Evolutionary conservation across 2,113 vertebrate genomes (phyloP), one percentile per base, ranked within the genome.

Genomic region (Sakesphorus luctuosus): DNA sequence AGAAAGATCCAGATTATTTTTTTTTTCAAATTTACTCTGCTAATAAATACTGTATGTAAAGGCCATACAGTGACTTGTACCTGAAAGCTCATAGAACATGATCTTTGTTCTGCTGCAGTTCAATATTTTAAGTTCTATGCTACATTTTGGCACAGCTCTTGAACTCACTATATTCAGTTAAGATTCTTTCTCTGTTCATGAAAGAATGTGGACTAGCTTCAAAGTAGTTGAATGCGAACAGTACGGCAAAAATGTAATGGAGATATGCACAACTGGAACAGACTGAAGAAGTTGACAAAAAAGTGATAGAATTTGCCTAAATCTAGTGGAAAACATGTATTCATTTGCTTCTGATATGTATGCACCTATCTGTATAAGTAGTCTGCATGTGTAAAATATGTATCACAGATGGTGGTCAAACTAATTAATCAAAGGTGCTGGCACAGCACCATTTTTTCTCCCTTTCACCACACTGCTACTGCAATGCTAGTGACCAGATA

Each of bases 101-200:
- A 84, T 47, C 35, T 89, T 95, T 87, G 20, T 83, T 96, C 91
- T 87, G 55, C 50, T 89, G 47, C 19, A 80, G 46, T 66, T 95
- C 65, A 93, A 20, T 75, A 82, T 95, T 81, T 80, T 78, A 87
- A 89, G 76, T 81, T 87, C 56, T 47, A 31, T 43, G 63, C 33
- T 67, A 62, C n/a, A 61, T 67, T 90, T 92, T 84, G 88, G 80
- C 80, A 61, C 44, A 79, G 82, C 49, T 93, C 56, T 78, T 82
- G 47, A 93, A 68, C 49, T 73, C 49, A 56, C 19, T 81, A 31
- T 40, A 52, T 65, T 78, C 65, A 61, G 52, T 91, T 31, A 71
- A 81, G 38, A 78, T 18, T 52, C 50, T 26, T 52, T 78, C 76
- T 77, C 61, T 92, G 26, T 21, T 91, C 73, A 38, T 6, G 18